phyloP scores from a whole-genome alignment of 2,797 vertebrate species.

The Gadopsis marmoratus region DNA sequence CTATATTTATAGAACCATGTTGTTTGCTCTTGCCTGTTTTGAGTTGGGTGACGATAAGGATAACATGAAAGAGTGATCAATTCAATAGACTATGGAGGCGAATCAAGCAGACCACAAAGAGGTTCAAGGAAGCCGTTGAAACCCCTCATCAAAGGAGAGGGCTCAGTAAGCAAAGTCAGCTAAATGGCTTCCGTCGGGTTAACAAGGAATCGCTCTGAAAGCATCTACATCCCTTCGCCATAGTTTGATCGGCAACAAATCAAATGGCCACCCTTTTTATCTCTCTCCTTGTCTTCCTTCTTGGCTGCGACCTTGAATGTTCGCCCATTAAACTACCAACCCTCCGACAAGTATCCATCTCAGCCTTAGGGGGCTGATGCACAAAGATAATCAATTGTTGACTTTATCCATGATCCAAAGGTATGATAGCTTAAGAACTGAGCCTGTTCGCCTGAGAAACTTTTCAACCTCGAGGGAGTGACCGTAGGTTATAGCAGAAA shows the following conservation, averaged over 20 bases:
- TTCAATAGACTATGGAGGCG: conserved; percentile 10
- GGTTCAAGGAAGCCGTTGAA: conserved; percentile 47
- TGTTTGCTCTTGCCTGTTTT: conserved; percentile 12
- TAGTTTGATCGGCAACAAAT: conserved; percentile 42
- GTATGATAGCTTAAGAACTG: conserved; percentile 72
- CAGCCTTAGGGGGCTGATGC: conserved; percentile 74
- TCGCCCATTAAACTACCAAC: conserved; percentile 73
- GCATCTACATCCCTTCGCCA: conserved; percentile 33
- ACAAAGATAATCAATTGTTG: conserved; percentile 84
- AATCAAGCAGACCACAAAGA: conserved; percentile 27
- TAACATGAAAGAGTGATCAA: conserved; percentile 38
- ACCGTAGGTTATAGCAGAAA: conserved; percentile 61
- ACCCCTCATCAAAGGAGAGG: conserved; percentile 47
- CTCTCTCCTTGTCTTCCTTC: conserved; percentile 47
- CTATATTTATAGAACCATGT: conserved; percentile 8
- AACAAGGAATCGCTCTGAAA: conserved; percentile 58
- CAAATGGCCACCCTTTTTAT: conserved; percentile 50
- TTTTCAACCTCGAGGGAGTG: conserved; percentile 57
- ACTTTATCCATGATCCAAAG: conserved; percentile 81
- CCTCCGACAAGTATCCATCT: conserved; percentile 74
- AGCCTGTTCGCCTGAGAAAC: conserved; percentile 68
- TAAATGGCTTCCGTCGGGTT: conserved; percentile 47
- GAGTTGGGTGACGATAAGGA: conserved; percentile 2
- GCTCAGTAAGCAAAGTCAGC: conserved; percentile 59
- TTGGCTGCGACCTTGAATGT: conserved; percentile 81